These are phyloP conservation scores for Oreocharis arfaki DNA, from an alignment of 2,113 vertebrate species.

Conservation along the genomic window DNA sequence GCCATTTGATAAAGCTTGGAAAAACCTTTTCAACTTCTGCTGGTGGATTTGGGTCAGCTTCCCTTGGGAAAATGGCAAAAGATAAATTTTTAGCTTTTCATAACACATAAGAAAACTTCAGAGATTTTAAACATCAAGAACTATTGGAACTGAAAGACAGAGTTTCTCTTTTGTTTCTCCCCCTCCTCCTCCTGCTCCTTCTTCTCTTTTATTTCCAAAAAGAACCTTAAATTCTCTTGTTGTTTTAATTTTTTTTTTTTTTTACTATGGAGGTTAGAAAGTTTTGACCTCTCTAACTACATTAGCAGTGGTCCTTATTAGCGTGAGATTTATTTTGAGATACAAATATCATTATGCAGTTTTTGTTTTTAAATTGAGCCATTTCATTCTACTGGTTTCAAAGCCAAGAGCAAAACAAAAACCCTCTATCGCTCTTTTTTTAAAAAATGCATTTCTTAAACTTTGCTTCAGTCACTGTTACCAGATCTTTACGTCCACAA, in stretches of 20 bases:
- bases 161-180: constrained; percentile 51
- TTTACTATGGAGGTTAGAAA: not conserved
- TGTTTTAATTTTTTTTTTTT: constrained; percentile 35
- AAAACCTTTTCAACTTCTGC: constrained; percentile 74
- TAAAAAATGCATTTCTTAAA: not conserved
- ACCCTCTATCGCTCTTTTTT: not conserved
- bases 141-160: constrained; percentile 68
- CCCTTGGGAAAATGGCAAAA: constrained; percentile 75
- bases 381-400: constrained; percentile 11
- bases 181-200: not conserved
- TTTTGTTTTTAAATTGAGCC: constrained; percentile 13
- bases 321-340: constrained; percentile 25
- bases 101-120: constrained; percentile 75
- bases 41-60: constrained; percentile 75
- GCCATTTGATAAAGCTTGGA: constrained; percentile 79
- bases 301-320: constrained; percentile 25
- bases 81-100: constrained; percentile 79
- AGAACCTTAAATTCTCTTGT: constrained; percentile 53
- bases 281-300: constrained; percentile 32
- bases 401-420: constrained; percentile 24
- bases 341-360: not conserved
- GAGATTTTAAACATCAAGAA: constrained; percentile 76
- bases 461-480: not conserved
- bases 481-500: not conserved
- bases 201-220: constrained; percentile 40